Evolutionary conservation across 2,113 vertebrate genomes (phyloP), one percentile per base, ranked within the genome.

Genomic region (Muntiacus reevesi): DNA sequence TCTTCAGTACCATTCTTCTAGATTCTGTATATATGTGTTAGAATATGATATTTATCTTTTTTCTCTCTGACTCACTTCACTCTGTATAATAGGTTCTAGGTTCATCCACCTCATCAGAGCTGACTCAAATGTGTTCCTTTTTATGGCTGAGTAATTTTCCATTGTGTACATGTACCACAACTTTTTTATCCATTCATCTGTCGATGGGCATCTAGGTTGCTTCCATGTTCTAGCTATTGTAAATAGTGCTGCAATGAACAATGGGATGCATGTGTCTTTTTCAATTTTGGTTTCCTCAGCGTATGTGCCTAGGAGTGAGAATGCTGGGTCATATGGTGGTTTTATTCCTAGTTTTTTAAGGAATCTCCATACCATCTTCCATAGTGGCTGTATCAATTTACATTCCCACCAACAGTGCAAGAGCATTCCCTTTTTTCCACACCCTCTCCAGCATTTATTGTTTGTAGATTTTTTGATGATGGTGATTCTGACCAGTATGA

Each of bases 331-430:
- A 40, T 71, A 71, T 36, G n/a, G 67, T 6, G 2, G 67, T 71
- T 71, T 71, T 40, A 71, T 71, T 40, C 67, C n/a, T 71, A 40
- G 67, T 40, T 71, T 71, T 71, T 71, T 23, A 40, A 36, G 19
- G 10, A 71, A 12, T 12, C n/a, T 71, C 67, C 67, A 71, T 23
- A 71, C 5, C 0, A 0, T 71, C 67, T 55, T 55, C 54, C 54
- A 54, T 54, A 54, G 52, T 54, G 6, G 47, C 47, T 50, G 47
- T 50, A 50, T 50, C 47, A 50, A 50, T 50, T 50, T 50, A 50
- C 47, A 50, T 50, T 50, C 47, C 47, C 47, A 50, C 47, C 47
- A 50, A 50, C 47, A 50, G 47, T 14, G 47, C 47, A 50, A 50
- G 1, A 50, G 12, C 0, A 1, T 50, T 50, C 47, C 47, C 47